Conservation (phyloP, 2,797 vertebrate species). For the Vultur gryphus region DNA sequence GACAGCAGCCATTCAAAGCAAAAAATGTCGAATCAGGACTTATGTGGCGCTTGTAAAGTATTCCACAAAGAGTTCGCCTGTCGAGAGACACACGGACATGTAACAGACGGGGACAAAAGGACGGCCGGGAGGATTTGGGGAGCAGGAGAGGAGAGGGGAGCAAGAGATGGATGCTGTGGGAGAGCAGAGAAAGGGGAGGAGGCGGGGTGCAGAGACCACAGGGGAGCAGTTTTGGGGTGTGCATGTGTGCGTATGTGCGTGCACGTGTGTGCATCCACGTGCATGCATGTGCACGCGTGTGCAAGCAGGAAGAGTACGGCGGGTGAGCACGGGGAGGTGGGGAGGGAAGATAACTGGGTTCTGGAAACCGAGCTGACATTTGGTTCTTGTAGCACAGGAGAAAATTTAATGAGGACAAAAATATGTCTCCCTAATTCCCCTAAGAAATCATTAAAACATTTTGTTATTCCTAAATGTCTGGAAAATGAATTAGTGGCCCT, state of each 20-base stretch:
- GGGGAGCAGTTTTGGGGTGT: background rate
- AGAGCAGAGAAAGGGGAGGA: background rate
- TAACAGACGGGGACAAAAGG: background rate
- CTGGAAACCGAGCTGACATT: constrained; percentile 69
- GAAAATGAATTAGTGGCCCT: constrained; percentile 75
- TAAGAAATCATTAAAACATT: constrained; percentile 79
- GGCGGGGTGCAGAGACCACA: background rate
- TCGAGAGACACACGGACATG: constrained; percentile 53
- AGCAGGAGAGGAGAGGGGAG: background rate
- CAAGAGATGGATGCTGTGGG: background rate
- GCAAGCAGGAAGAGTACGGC: background rate
- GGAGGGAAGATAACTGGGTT: constrained; percentile 25
- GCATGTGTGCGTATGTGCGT: background rate
- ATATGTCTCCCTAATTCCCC: constrained; percentile 74
- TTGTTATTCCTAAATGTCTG: constrained; percentile 79
- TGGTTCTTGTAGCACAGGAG: constrained; percentile 63
- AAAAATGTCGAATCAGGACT: constrained; percentile 77
- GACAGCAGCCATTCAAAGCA: constrained; percentile 78
- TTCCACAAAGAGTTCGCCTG: constrained; percentile 68
- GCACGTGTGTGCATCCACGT: background rate
- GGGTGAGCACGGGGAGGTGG: background rate
- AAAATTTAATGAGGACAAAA: constrained; percentile 77
- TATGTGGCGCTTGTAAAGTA: constrained; percentile 47
- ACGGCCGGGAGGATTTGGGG: background rate
- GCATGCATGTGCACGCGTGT: background rate